Evolutionary conservation across 2,113 vertebrate species (phyloP).

Genomic region (Nothobranchius furzeri): DNA sequence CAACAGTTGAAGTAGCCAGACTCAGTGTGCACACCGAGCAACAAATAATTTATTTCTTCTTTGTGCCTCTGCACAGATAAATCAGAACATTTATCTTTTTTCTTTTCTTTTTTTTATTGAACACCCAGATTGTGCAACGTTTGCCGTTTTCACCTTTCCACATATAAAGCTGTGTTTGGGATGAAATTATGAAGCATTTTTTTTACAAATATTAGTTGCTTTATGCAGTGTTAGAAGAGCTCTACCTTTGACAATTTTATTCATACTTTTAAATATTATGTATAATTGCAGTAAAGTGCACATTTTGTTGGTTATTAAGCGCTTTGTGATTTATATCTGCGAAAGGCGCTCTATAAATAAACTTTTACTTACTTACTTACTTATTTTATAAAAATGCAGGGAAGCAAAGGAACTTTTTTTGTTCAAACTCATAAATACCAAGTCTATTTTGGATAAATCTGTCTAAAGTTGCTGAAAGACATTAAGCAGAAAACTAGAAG

Average conservation of each 20-base stretch:
- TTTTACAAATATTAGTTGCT: too few species aligned
- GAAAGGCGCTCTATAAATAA: too few species aligned
- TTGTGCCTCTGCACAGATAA: conserved; percentile 20
- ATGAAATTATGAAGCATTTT: too few species aligned
- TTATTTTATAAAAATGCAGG: neutral
- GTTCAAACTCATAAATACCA: too few species aligned
- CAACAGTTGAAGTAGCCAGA: neutral
- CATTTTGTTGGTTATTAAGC: neutral
- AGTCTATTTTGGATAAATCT: too few species aligned
- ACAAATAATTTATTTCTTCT: conserved; percentile 2
- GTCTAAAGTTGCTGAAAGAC: too few species aligned
- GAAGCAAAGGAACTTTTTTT: neutral
- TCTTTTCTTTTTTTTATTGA: neutral
- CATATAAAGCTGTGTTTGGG: neutral
- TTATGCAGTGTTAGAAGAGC: too few species aligned
- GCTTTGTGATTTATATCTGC: too few species aligned
- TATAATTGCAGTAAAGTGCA: neutral
- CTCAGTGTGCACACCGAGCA: neutral
- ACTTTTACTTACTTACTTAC: too few species aligned
- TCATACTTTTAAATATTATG: too few species aligned
- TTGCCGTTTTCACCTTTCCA: neutral
- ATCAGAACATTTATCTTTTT: conserved; percentile 4
- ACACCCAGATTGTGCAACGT: neutral
- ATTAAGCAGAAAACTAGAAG: neutral
- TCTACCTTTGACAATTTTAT: too few species aligned